Evolutionary conservation across 35 echinoderm and acorn worm genomes (phyloP).

Genomic region (Acanthaster planci): DNA sequence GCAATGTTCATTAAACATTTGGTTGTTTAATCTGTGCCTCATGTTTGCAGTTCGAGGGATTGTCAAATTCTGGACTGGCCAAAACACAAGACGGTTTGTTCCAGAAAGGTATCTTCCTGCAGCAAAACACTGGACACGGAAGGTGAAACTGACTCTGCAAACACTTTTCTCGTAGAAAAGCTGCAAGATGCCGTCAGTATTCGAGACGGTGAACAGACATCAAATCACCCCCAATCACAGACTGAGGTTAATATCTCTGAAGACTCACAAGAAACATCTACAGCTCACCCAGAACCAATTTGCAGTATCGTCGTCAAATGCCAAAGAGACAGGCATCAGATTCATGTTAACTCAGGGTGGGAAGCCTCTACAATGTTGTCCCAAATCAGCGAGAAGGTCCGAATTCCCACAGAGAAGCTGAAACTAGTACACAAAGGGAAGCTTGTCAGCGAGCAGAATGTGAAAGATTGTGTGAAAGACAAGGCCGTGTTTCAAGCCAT

Average conservation of each 20-base stretch:
- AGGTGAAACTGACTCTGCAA: neutral
- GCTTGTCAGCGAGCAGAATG: conserved; percentile 47
- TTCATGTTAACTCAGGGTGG: conserved; percentile 25
- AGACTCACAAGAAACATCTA: neutral
- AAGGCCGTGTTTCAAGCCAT: conserved; percentile 93
- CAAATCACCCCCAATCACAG: neutral
- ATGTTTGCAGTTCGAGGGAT: conserved; percentile 71
- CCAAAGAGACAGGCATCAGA: conserved; percentile 57
- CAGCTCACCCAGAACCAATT: neutral
- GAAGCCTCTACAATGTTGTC: conserved; percentile 23
- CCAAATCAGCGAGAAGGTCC: conserved; percentile 41
- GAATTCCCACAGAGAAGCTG: conserved; percentile 49
- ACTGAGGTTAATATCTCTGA: neutral
- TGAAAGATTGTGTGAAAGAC: conserved; percentile 37
- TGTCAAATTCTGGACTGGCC: conserved; percentile 90
- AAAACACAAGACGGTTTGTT: conserved; percentile 35
- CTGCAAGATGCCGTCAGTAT: neutral
- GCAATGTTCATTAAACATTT: neutral
- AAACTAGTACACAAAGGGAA: conserved; percentile 87
- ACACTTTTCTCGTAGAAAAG: neutral
- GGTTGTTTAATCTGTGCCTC: conserved; percentile 26
- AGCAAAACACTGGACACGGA: neutral
- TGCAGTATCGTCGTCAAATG: conserved; percentile 53
- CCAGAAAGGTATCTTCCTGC: too few species aligned
- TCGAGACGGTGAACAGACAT: neutral